Evolutionary conservation across 1,140 invertebrate genomes (phyloP), one percentile per base, ranked within the genome.

Genomic region (Bactericera cockerelli): DNA sequence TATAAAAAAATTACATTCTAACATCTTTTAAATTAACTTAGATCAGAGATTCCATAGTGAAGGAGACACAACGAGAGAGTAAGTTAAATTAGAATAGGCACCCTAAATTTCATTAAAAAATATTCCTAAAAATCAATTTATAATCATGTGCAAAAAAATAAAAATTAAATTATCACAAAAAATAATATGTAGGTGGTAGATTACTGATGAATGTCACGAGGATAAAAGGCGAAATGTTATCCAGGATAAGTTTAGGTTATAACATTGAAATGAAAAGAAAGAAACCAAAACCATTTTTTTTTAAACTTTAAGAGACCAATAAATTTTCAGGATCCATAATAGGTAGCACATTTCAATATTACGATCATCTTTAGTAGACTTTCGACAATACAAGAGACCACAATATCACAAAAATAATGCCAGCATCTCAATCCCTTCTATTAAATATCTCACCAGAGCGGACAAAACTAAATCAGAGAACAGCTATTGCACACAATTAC

Each of bases 41-140:
- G n/a, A n/a, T n/a, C n/a, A n/a, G n/a, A n/a, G n/a, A n/a, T n/a
- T n/a, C n/a, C n/a, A n/a, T n/a, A n/a, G 42, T 19, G 22, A 49
- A 49, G n/a, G 19, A 49, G 42, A 49, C 42, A 49, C 8, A 49
- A 49, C 6, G n/a, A 49, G 28, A 6, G 13, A 13, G 13, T 31
- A 31, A 31, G 13, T 31, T 31, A 31, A 31, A 31, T 31, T 31
- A 31, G 28, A 49, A 49, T 49, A 49, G 42, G 42, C 42, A 49
- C 42, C 42, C 42, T 49, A 49, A 49, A 49, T 49, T 49, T 49
- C 42, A 49, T 49, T 49, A 49, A 49, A 49, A 49, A 49, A 19
- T 49, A 49, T 49, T 49, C 22, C 42, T 49, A 49, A 49, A 49
- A 49, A 49, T 49, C 42, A 49, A 49, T 10, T 49, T 49, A 49